Percentiles rank a stretch among this genome's conserved stretches.
Conservation (phyloP, 92 coral and sea anemone species). For the Isaurus tuberculatus region DNA sequence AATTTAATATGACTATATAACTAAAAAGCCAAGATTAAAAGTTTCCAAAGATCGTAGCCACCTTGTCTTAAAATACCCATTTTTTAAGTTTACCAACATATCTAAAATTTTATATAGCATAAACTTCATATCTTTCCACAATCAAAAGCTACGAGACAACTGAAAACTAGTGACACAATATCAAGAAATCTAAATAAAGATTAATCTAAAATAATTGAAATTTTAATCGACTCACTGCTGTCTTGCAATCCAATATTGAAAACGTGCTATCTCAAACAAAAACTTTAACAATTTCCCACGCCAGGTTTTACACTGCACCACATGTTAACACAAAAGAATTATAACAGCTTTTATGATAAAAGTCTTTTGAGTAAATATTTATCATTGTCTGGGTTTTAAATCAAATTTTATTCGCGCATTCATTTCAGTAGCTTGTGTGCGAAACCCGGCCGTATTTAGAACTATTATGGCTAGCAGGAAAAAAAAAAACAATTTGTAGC, state of each 20-base stretch:
- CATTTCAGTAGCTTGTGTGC: background rate
- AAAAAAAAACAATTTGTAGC: too few species aligned
- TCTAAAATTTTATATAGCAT: background rate
- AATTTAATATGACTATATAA: too few species aligned
- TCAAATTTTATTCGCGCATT: conserved; percentile 5
- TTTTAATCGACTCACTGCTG: background rate
- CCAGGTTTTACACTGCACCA: conserved; percentile 33
- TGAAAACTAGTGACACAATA: background rate
- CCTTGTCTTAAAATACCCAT: too few species aligned
- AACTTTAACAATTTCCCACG: conserved; percentile 43
- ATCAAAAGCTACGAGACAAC: background rate
- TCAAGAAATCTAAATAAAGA: background rate
- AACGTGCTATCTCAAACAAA: conserved; percentile 33
- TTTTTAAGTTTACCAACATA: too few species aligned
- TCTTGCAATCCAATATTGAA: conserved; percentile 1
- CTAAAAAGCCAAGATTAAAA: too few species aligned
- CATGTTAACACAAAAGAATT: conserved; percentile 31
- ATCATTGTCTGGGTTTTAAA: conserved; percentile 39
- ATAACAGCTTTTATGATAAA: conserved; percentile 36
- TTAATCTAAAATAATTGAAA: background rate
- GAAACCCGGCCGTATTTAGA: background rate
- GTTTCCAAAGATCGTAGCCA: too few species aligned
- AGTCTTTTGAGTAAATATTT: conserved; percentile 39
- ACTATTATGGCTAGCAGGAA: background rate
- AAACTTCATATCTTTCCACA: background rate